These are phyloP conservation scores for Erpetoichthys calabaricus DNA, from an alignment of 2,797 vertebrate species.

Conservation along the genomic window DNA sequence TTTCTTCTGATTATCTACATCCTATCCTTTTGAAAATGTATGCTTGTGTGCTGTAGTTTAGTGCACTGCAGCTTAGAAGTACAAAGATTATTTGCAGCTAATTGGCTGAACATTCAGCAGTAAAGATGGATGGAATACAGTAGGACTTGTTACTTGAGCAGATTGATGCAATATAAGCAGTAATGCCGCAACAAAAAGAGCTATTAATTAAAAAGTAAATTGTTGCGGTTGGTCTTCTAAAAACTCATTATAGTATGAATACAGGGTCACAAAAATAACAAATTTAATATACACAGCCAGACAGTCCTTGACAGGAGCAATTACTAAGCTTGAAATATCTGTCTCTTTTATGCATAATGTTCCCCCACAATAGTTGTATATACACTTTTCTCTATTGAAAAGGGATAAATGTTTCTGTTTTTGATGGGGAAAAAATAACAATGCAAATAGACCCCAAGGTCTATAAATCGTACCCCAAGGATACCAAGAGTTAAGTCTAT, in stretches of 20 bases:
- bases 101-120: background rate
- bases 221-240: slow-evolving; percentile 1
- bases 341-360: too few species aligned
- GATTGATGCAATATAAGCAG: background rate
- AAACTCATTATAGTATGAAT: slow-evolving; percentile 1
- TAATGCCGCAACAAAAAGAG: background rate
- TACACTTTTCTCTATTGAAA: background rate
- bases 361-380: too few species aligned
- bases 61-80: too few species aligned
- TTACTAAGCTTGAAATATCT: background rate
- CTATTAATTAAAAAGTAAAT: background rate
- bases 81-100: too few species aligned
- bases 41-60: too few species aligned
- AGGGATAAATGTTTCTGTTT: background rate
- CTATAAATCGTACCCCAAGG: too few species aligned
- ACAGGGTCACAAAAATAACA: slow-evolving; percentile 1
- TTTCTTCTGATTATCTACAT: too few species aligned
- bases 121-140: background rate
- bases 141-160: background rate
- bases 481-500: too few species aligned
- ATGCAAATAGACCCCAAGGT: too few species aligned
- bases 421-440: too few species aligned
- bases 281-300: background rate
- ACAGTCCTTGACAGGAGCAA: slow-evolving; percentile 2
- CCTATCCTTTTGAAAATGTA: too few species aligned